Evolutionary conservation across 2,797 vertebrate genomes (phyloP).

Genomic region (Morelia viridis): DNA sequence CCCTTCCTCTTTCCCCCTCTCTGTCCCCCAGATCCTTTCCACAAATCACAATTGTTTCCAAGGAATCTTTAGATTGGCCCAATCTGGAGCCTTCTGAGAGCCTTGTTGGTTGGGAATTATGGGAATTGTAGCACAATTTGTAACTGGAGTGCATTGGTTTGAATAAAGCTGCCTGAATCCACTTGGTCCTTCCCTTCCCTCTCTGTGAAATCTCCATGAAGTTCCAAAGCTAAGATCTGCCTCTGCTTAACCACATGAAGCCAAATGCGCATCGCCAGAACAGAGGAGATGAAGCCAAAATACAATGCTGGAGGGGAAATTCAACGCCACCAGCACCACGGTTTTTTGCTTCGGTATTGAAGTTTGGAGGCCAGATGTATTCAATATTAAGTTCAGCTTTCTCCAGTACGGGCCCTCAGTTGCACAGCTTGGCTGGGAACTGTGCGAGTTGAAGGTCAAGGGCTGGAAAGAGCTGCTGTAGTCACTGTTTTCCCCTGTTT

Average conservation of each 20-base stretch:
- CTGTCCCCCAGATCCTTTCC: neutral
- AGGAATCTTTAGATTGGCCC: neutral
- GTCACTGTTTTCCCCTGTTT: neutral
- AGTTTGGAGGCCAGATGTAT: neutral
- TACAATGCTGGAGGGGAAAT: neutral
- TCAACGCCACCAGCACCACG: neutral
- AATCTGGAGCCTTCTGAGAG: neutral
- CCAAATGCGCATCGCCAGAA: rapidly evolving
- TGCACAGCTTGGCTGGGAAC: neutral
- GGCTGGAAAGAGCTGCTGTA: neutral
- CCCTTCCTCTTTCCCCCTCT: neutral
- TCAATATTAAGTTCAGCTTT: neutral
- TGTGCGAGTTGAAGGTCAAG: neutral
- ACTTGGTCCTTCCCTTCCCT: neutral
- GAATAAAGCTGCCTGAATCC: neutral
- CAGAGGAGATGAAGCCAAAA: neutral
- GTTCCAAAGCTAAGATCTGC: neutral
- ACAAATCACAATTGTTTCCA: neutral
- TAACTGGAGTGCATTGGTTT: neutral
- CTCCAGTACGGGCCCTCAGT: neutral
- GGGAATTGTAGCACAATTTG: neutral
- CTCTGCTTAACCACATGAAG: neutral
- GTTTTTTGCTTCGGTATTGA: neutral
- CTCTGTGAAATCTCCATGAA: neutral
- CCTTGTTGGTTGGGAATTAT: neutral